Conservation (phyloP, 2,797 vertebrate species). For the Gallinago stenura region DNA sequence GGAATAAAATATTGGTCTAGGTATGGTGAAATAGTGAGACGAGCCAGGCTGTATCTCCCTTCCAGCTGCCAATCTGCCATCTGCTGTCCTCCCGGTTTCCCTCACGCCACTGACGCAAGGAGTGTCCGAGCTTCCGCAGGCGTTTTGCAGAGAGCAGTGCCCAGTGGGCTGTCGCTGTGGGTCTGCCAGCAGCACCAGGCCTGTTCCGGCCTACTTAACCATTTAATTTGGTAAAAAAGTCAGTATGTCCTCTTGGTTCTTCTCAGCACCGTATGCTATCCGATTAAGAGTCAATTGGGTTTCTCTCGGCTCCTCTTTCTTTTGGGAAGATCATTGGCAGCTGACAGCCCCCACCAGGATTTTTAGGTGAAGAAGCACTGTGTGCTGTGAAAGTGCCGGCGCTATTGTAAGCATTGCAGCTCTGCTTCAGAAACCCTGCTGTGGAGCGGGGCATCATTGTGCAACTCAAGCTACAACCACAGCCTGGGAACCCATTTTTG, state of each 20-base stretch:
- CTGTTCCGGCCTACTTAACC: constrained; percentile 50
- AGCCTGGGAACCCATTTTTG: accelerated
- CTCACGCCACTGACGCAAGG: background rate
- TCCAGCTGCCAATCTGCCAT: constrained; percentile 36
- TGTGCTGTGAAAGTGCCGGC: background rate
- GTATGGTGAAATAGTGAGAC: background rate
- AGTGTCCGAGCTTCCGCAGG: constrained; percentile 30
- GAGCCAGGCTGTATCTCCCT: background rate
- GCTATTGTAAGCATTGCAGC: background rate
- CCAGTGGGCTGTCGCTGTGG: constrained; percentile 12
- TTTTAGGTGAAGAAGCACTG: background rate
- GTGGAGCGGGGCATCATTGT: background rate
- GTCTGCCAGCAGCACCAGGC: background rate
- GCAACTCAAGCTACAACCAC: accelerated
- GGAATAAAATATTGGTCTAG: constrained; percentile 47
- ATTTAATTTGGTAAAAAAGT: constrained; percentile 42
- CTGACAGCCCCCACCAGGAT: background rate
- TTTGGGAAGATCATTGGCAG: constrained; percentile 17
- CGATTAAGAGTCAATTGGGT: constrained; percentile 20
- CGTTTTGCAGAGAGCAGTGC: constrained; percentile 30
- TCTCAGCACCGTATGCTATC: constrained; percentile 16
- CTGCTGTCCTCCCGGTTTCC: constrained; percentile 40
- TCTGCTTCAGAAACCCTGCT: background rate
- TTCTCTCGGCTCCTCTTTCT: constrained; percentile 21
- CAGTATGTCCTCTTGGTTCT: constrained; percentile 27